These are phyloP conservation scores for Perca flavescens DNA, from an alignment of 2,113 vertebrate species.

Conservation along the genomic window DNA sequence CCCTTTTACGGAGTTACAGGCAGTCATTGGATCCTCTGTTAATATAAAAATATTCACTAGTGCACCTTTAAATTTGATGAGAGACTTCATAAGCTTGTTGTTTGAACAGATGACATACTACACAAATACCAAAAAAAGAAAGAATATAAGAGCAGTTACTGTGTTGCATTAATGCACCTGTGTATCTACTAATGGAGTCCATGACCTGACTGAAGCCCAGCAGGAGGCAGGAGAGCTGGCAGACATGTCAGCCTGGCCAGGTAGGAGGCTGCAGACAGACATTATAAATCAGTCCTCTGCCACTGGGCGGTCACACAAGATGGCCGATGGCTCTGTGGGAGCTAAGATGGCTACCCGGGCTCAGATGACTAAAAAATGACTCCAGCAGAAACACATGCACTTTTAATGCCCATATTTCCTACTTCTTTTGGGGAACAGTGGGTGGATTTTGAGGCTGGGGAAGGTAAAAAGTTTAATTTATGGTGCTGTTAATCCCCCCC, in stretches of 20 bases:
- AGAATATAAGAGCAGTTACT: background rate
- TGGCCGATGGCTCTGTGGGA: slow-evolving; percentile 74
- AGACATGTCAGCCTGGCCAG: slow-evolving; percentile 73
- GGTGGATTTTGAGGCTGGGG: slow-evolving; percentile 71
- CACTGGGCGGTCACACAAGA: slow-evolving; percentile 76
- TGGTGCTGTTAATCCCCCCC: slow-evolving; percentile 78
- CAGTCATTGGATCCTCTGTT: background rate
- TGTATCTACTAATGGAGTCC: slow-evolving; percentile 50
- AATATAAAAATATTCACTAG: background rate
- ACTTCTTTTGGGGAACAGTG: slow-evolving; percentile 56
- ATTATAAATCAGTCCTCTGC: slow-evolving; percentile 80
- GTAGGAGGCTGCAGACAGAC: slow-evolving; percentile 76
- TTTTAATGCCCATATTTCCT: slow-evolving; percentile 76
- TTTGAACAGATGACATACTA: background rate
- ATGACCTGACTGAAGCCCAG: slow-evolving; percentile 69
- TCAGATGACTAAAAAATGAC: slow-evolving; percentile 77
- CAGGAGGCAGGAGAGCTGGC: slow-evolving; percentile 72
- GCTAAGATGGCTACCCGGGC: slow-evolving; percentile 77
- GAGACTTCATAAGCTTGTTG: background rate
- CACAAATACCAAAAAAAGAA: background rate
- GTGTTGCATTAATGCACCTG: slow-evolving; percentile 35
- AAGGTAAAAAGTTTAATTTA: slow-evolving; percentile 81
- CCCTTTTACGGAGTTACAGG: background rate
- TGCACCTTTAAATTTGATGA: background rate
- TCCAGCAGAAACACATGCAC: slow-evolving; percentile 72